A percentile compares a stretch with the other conserved stretches of the same genome.
Evolutionary conservation across 2,113 vertebrate species (phyloP).

Genomic region (Gallinago undulata): DNA sequence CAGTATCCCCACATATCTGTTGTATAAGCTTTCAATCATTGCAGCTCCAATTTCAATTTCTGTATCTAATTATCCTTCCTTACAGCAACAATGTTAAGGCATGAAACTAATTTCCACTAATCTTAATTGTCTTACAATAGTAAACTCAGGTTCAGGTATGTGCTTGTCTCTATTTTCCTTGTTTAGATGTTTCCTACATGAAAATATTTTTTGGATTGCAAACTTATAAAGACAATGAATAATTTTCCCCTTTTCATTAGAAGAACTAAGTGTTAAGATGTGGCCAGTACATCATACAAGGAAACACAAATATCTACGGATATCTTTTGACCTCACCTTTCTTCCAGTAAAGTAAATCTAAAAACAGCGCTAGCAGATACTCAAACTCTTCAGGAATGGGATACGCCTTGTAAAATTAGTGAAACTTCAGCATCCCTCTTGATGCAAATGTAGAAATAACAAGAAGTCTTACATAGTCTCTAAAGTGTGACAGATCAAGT

Average conservation of each 20-base stretch:
- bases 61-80: background rate
- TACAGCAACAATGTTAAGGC: background rate
- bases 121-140: background rate
- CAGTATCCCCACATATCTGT: background rate
- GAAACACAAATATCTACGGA: background rate
- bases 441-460: background rate
- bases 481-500: background rate
- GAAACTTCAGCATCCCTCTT: background rate
- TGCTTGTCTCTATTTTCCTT: background rate
- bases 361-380: background rate
- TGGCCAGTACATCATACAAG: background rate
- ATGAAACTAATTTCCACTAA: background rate
- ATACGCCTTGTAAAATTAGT: background rate
- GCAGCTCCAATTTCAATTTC: background rate
- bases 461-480: background rate
- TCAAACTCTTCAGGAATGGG: background rate
- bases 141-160: background rate
- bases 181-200: background rate
- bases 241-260: background rate
- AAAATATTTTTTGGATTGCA: background rate
- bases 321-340: background rate
- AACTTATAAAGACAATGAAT: background rate
- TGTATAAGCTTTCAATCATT: constrained; percentile 6
- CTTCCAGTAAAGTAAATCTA: background rate
- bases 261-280: background rate